Conservation (phyloP, 1,140 invertebrate genomes). For the Dendrolimus punctatus region DNA sequence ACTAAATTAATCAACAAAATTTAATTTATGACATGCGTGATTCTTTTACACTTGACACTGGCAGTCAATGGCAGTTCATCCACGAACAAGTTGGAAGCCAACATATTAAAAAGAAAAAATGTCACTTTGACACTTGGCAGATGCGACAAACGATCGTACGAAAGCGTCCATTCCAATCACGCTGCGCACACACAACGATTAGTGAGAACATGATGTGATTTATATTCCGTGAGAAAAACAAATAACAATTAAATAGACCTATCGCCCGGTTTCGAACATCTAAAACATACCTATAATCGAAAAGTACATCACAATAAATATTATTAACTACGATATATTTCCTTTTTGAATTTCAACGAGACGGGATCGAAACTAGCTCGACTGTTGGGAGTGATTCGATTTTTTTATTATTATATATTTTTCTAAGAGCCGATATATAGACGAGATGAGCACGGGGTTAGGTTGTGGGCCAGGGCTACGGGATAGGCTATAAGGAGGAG, state of each 20-base stretch:
- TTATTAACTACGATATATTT: slow-evolving; percentile 38
- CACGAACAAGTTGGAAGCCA: too few relatives aligned
- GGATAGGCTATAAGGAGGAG: slow-evolving; percentile 38
- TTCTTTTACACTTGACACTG: too few relatives aligned
- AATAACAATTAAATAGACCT: slow-evolving; percentile 29
- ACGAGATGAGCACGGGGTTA: background rate
- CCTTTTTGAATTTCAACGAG: slow-evolving; percentile 5
- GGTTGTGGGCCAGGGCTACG: background rate
- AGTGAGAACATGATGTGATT: slow-evolving; percentile 5
- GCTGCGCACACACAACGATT: background rate
- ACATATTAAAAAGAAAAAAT: too few relatives aligned
- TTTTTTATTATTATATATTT: too few relatives aligned
- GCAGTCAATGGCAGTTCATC: too few relatives aligned
- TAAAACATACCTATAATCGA: slow-evolving; percentile 35
- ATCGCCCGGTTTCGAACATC: slow-evolving; percentile 26
- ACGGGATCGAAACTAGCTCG: background rate
- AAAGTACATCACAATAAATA: slow-evolving; percentile 59
- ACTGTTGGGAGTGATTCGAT: background rate
- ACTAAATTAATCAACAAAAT: too few relatives aligned
- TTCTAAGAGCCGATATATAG: too few relatives aligned
- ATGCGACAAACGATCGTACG: too few relatives aligned
- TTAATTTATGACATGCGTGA: too few relatives aligned
- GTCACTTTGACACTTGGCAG: too few relatives aligned
- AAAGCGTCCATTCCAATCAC: too few relatives aligned
- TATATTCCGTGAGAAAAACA: slow-evolving; percentile 24